Base-by-base conservation (phyloP, 2,113 vertebrate species). In the Eulemur macaco region DNA sequence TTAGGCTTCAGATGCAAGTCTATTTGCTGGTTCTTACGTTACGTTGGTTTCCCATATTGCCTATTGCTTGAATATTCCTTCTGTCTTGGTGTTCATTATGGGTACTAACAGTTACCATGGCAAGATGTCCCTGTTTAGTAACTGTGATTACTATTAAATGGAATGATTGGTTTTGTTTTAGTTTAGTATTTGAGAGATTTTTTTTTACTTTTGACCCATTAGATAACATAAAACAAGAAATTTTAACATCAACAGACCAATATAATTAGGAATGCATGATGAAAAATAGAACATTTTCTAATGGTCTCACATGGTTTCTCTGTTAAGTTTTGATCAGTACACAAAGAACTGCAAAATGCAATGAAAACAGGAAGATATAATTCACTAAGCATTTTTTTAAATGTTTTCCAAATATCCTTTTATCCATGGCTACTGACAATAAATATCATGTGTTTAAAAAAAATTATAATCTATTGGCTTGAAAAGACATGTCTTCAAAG, bases 301-400 rank as follows among this genome's bases (percentile, higher is more conserved):
- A 71, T 92, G 31, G 8, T 64, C 25, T 77, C 25, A 37, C 5
- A 15, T 66, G n/a, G 11, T 86, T 29, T 92, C 17, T 84, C 63
- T 74, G 86, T 93, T 73, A 83, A 86, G 39, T 2, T 74, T 84
- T 94, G 56, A 23, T 92, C 13, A 21, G 3, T 78, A 71, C 1
- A 21, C 15, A 90, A 45, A 81, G 34, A 93, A 74, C 3, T 83
- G 18, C 17, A 90, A 37, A 93, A 86, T 84, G 39, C 4, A 27
- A 69, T 91, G 77, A 93, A 96, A 93, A 31, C 18, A 66, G 37
- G 10, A 95, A 37, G 17, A 56, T 81, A 27, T 86, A 77, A 95
- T 45, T 6, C 56, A 69, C 10, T 58, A 23, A 87, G 9, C 34
- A 18, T 81, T 92, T 86, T 91, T 91, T 71, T 7, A 84, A 83